phyloP scores from a whole-genome alignment of 1,140 invertebrate species.

The Charaxes varanes region DNA sequence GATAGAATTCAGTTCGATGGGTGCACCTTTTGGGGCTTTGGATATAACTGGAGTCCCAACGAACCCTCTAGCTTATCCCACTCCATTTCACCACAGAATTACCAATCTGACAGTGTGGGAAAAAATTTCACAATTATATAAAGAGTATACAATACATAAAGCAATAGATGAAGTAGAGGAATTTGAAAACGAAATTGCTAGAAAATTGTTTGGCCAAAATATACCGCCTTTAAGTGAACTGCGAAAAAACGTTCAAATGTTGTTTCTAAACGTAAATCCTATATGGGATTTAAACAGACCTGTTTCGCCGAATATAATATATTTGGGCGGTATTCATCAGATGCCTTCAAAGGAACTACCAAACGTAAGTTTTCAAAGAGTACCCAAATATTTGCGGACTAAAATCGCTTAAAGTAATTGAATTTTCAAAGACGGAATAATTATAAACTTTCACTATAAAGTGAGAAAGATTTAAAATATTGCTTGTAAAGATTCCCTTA shows the following conservation, averaged over 20 bases:
- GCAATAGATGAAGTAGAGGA: neutral
- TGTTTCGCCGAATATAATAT: conserved; percentile 55
- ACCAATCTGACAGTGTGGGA: conserved; percentile 21
- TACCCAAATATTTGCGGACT: neutral
- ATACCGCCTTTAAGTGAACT: conserved; percentile 35
- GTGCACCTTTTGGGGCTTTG: conserved; percentile 5
- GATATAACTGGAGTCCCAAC: conserved; percentile 14
- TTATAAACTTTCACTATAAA: no score
- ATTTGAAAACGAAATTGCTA: conserved; percentile 17
- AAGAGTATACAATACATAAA: conserved; percentile 12
- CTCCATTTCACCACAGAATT: conserved; percentile 9
- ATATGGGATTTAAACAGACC: conserved; percentile 56
- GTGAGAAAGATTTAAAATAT: no score
- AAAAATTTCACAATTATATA: conserved; percentile 19
- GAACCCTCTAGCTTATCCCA: conserved; percentile 21
- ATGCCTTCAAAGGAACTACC: conserved; percentile 38
- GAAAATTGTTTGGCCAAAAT: conserved; percentile 22
- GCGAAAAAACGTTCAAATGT: conserved; percentile 63
- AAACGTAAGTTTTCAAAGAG: conserved; percentile 18
- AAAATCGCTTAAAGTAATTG: no score
- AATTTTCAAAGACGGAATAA: no score
- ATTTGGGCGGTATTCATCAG: conserved; percentile 66
- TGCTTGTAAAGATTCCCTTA: no score
- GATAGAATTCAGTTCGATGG: conserved; percentile 44
- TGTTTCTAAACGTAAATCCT: conserved; percentile 71